These are phyloP conservation scores for Silurus glanis DNA, from an alignment of 2,113 vertebrate species.

Conservation along the genomic window DNA sequence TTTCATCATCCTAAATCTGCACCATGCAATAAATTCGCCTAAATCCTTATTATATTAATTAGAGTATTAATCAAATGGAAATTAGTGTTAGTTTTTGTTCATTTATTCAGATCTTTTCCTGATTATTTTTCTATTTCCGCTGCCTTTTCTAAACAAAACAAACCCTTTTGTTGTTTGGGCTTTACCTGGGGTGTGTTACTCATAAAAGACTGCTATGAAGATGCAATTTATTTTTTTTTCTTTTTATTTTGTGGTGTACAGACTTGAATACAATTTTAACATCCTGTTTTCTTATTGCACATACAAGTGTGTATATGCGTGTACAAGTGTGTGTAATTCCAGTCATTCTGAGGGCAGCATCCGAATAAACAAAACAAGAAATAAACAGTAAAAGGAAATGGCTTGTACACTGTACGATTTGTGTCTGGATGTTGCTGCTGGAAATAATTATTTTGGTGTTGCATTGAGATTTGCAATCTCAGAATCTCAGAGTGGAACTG, in stretches of 20 bases:
- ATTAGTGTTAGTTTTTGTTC: constrained; percentile 28
- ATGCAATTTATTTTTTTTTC: background rate
- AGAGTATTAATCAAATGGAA: constrained; percentile 55
- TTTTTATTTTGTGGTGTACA: background rate
- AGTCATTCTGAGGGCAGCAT: background rate
- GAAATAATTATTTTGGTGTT: background rate
- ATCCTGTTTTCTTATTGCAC: background rate
- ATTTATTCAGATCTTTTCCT: background rate
- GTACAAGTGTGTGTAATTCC: constrained; percentile 3
- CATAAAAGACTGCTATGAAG: background rate
- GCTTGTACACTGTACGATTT: constrained; percentile 50
- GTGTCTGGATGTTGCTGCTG: background rate
- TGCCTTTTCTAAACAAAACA: background rate
- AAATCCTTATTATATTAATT: constrained; percentile 60
- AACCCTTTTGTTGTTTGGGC: background rate
- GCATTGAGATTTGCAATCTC: background rate
- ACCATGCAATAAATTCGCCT: constrained; percentile 55
- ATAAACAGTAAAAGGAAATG: constrained; percentile 51
- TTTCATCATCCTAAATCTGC: constrained; percentile 56
- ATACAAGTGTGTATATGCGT: background rate
- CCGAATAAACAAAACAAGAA: background rate
- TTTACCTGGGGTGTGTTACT: background rate
- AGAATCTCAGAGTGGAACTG: background rate
- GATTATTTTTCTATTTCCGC: background rate
- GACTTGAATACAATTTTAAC: background rate